These are phyloP conservation scores for Drosophila asahinai DNA, from an alignment of 1,140 invertebrate genomes.

Conservation along the genomic window DNA sequence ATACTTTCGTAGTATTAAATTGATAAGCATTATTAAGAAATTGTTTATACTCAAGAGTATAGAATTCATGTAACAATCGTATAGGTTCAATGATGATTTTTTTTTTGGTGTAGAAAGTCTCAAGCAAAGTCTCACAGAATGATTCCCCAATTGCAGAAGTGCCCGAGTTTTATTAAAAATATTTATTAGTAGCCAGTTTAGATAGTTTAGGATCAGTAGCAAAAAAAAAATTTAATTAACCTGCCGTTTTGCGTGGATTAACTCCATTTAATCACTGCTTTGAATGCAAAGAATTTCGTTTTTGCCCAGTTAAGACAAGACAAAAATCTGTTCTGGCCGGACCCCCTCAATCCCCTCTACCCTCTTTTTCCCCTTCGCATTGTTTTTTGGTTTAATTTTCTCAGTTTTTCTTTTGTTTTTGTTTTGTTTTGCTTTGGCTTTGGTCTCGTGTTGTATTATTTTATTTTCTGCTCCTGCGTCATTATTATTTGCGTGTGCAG, in stretches of 20 bases:
- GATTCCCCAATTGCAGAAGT: neutral
- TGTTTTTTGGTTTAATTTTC: constrained; percentile 13
- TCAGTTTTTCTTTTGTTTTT: constrained; percentile 19
- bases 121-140: neutral
- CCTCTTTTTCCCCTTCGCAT: constrained; percentile 4
- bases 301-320: neutral
- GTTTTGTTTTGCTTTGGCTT: constrained; percentile 28
- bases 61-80: no score
- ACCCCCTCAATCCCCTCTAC: neutral
- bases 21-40: no score
- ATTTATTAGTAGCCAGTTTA: neutral
- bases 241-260: neutral
- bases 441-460: constrained; percentile 50
- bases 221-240: neutral
- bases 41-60: no score
- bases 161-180: neutral
- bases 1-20: no score
- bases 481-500: constrained; percentile 69
- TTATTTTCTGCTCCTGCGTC: constrained; percentile 50
- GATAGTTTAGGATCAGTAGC: no score
- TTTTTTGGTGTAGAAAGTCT: no score
- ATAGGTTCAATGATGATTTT: no score
- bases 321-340: constrained; percentile 7
- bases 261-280: neutral
- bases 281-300: neutral